Conservation (phyloP, 2,888 invertebrate genomes). For the Rapana venosa region DNA sequence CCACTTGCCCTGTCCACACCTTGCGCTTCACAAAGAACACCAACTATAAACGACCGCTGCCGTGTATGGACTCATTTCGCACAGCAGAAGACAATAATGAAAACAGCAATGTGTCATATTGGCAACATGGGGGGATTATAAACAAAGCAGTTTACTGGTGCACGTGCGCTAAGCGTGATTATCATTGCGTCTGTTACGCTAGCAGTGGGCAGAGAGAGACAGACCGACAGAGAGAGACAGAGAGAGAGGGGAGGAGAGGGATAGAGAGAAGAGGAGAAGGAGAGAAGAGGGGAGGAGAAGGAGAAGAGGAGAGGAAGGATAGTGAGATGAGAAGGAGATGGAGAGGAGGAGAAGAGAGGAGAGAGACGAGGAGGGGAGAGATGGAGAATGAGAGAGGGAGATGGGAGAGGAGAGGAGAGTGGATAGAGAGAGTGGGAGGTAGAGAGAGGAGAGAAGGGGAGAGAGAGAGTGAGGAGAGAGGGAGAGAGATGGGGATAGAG, state of each 20-base stretch:
- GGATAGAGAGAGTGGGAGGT: too few species aligned
- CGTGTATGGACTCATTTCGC: too few species aligned
- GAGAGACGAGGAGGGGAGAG: background rate
- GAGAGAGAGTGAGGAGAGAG: background rate
- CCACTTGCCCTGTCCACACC: too few species aligned
- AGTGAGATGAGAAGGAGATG: background rate
- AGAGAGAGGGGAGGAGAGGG: background rate
- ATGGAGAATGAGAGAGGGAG: background rate
- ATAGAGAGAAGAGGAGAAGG: background rate
- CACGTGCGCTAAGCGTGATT: too few species aligned
- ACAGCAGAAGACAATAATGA: too few species aligned
- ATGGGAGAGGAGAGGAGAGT: background rate
- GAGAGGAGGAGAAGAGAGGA: background rate
- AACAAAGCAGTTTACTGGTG: too few species aligned
- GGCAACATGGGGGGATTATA: too few species aligned
- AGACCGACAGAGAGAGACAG: background rate
- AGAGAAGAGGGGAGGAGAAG: background rate
- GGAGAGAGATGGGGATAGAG: background rate
- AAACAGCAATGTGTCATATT: too few species aligned
- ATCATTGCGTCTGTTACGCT: too few species aligned
- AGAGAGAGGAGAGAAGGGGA: too few species aligned
- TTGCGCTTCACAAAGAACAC: too few species aligned
- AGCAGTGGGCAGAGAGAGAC: background rate
- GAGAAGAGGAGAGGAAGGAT: background rate
- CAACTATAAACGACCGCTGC: too few species aligned